Conservation (phyloP, 2,113 vertebrate species). For the Apistogramma diplotaenia region DNA sequence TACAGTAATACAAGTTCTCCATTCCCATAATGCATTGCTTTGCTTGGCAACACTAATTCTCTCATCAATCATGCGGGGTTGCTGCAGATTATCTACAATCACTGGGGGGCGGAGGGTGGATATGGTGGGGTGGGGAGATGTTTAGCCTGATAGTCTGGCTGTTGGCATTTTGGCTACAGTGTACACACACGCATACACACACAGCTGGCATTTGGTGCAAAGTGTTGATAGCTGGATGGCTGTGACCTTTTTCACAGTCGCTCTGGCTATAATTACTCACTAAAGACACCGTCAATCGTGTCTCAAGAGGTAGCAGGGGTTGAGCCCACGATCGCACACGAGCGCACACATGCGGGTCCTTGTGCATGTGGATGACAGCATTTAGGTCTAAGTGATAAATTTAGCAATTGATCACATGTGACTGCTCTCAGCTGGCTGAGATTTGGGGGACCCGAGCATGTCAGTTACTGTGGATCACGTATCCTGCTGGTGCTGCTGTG, state of each 20-base stretch:
- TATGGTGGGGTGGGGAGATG: background rate
- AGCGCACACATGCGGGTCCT: background rate
- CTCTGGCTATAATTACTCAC: conserved; percentile 65
- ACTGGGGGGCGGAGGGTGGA: background rate
- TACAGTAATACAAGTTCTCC: conserved; percentile 50
- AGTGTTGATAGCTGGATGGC: conserved; percentile 54
- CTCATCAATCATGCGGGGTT: conserved; percentile 70
- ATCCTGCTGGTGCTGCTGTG: background rate
- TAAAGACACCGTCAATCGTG: conserved; percentile 64
- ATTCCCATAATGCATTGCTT: conserved; percentile 50
- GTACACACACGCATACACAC: conserved; percentile 3
- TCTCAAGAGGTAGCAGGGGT: conserved; percentile 51
- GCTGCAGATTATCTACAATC: conserved; percentile 60
- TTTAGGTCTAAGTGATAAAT: conserved; percentile 54
- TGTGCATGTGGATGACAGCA: conserved; percentile 8
- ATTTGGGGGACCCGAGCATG: conserved; percentile 39
- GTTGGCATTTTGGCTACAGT: conserved; percentile 53
- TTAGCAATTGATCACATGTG: conserved; percentile 63
- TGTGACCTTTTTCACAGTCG: conserved; percentile 69
- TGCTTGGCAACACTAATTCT: conserved; percentile 62
- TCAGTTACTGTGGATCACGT: conserved; percentile 30
- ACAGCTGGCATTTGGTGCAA: conserved; percentile 55
- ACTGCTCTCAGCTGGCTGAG: conserved; percentile 57
- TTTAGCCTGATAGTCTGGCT: conserved; percentile 8
- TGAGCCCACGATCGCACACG: background rate